Evolutionary conservation across 2,113 vertebrate genomes (phyloP).

Genomic region (Cavia porcellus): DNA sequence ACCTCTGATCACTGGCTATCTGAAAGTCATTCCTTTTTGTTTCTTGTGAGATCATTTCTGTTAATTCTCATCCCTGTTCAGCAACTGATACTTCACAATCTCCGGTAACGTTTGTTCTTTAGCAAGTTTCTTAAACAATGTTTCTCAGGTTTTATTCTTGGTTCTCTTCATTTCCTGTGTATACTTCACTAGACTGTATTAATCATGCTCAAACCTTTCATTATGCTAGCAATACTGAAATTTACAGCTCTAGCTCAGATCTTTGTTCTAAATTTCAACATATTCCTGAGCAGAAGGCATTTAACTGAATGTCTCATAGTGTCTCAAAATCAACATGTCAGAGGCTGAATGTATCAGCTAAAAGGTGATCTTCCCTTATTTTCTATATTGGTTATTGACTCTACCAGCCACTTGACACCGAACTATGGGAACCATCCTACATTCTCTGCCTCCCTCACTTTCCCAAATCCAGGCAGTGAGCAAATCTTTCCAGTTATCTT

Average conservation of each 20-base stretch:
- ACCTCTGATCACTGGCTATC: slow-evolving; percentile 22
- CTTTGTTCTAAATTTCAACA: slow-evolving; percentile 35
- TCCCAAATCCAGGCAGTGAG: not conserved
- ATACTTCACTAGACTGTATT: slow-evolving; percentile 31
- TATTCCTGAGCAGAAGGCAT: slow-evolving; percentile 11
- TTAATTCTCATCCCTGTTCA: slow-evolving; percentile 38
- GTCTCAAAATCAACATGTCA: slow-evolving; percentile 12
- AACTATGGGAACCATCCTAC: not conserved
- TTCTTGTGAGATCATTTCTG: slow-evolving; percentile 33
- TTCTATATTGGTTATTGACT: slow-evolving; percentile 30
- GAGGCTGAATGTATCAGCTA: not conserved
- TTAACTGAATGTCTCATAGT: slow-evolving; percentile 18
- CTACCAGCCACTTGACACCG: not conserved
- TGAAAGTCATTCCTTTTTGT: slow-evolving; percentile 34
- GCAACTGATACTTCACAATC: not conserved
- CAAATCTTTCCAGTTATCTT: not conserved
- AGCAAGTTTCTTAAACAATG: slow-evolving; percentile 52
- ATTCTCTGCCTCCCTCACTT: not conserved
- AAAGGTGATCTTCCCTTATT: slow-evolving; percentile 4
- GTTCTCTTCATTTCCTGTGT: not conserved
- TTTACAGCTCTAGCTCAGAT: not conserved
- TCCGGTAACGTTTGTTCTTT: slow-evolving; percentile 3
- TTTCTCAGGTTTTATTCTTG: not conserved
- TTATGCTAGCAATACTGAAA: not conserved
- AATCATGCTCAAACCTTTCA: not conserved